Evolutionary conservation across 2,797 vertebrate genomes (phyloP), one percentile per base, ranked within the genome.

Genomic region (Loriculus beryllinus): DNA sequence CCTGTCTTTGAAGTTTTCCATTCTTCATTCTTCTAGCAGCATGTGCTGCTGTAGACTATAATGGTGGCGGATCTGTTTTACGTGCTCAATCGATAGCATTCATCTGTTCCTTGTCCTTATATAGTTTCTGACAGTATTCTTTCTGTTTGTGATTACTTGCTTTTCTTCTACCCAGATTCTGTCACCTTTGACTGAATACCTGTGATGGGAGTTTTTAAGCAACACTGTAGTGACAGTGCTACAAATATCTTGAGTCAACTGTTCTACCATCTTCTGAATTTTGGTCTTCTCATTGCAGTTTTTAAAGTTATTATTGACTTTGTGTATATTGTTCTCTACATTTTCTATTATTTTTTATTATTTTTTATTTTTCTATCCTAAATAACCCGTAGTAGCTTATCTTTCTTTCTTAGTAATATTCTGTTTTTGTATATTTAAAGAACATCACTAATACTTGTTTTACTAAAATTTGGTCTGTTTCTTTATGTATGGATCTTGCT

Each of bases 361-460:
- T n/a, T n/a, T 63, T 14, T n/a, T 71, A 9, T 28, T 9, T n/a
- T 26, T 5, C 4, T 49, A 13, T 29, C 8, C 7, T 68, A 48
- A 70, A 26, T 20, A 62, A 37, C 3, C 12, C 1, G 21, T 42
- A 31, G 3, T 57, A 64, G 22, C 25, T 82, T 75, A 40, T 42
- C 16, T 90, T 1, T 81, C 4, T 78, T 88, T 68, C 28, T 48
- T 62, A 49, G 10, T 47, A n/a, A 37, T 81, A 15, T 20, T 79
- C 7, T 26, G 5, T 12, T 70, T 7, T 63, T 8, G 14, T 0
- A 0, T 57, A n/a, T 86, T 81, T 43, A 8, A 64, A 68, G 40
- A 64, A 37, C 9, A 26, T 42, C 14, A 67, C 3, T 47, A 43
- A n/a, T 47, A 14, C 10, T 72, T 28, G 3, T 68, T 64, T 52